These are phyloP conservation scores for Drosophila saltans DNA, from an alignment of 1,140 invertebrate species.

Conservation along the genomic window DNA sequence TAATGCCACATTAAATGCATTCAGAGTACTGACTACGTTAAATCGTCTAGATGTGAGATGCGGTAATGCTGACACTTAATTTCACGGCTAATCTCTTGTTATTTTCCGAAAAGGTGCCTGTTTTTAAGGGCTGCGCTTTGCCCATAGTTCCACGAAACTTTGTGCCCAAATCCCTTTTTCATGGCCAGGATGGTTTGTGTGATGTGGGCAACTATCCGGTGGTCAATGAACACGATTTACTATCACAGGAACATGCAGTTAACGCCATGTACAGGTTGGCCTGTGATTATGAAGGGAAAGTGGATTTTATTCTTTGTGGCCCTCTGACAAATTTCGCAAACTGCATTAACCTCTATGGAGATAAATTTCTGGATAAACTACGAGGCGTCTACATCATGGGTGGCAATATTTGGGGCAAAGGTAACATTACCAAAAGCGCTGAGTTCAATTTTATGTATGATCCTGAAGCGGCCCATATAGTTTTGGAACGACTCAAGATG, in stretches of 20 bases:
- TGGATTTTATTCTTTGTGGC: conserved; percentile 78
- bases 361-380: conserved; percentile 86
- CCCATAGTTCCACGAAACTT: conserved; percentile 52
- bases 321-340: conserved; percentile 91
- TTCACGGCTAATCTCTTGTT: not conserved
- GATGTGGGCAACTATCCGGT: conserved; percentile 75
- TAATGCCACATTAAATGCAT: conserved; percentile 86
- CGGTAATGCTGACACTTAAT: not conserved
- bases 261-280: conserved; percentile 84
- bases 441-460: conserved; percentile 92
- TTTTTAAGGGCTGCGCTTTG: conserved; percentile 85
- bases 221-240: conserved; percentile 16
- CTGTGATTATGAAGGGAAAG: conserved; percentile 37
- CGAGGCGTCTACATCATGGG: conserved; percentile 90
- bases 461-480: conserved; percentile 90
- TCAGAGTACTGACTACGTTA: conserved; percentile 84
- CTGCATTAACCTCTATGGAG: conserved; percentile 87
- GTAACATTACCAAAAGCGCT: conserved; percentile 87
- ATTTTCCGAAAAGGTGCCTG: conserved; percentile 85
- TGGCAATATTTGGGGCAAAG: conserved; percentile 88
- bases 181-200: conserved; percentile 87
- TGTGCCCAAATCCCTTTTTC: conserved; percentile 28
- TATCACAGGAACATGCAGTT: conserved; percentile 53
- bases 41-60: conserved; percentile 85
- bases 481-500: conserved; percentile 84